Conservation (phyloP, 2,888 invertebrate genomes). For the Meteorus colon region DNA sequence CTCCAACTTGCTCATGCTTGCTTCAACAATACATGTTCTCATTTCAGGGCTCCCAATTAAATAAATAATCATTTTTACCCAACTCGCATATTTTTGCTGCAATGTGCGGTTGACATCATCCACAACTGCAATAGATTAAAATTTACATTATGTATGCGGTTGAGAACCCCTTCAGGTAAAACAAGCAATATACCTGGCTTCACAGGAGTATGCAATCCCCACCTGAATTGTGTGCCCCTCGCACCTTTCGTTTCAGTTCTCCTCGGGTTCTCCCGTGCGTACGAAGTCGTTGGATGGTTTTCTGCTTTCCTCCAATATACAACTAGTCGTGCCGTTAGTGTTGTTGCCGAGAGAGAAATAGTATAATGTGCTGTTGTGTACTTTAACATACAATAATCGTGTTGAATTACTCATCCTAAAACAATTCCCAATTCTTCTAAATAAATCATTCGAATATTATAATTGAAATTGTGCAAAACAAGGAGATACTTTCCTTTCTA, state of each 20-base stretch:
- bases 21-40: slow-evolving; percentile 46
- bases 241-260: slow-evolving; percentile 37
- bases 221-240: slow-evolving; percentile 41
- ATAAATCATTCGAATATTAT: slow-evolving; percentile 6
- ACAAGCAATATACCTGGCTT: slow-evolving; percentile 55
- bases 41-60: slow-evolving; percentile 28
- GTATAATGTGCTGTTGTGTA: slow-evolving; percentile 47
- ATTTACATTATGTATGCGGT: slow-evolving; percentile 41
- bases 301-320: slow-evolving; percentile 38
- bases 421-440: slow-evolving; percentile 27
- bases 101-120: not conserved
- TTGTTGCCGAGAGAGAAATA: slow-evolving; percentile 36
- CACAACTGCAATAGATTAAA: not conserved
- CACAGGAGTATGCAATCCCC: slow-evolving; percentile 50
- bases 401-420: slow-evolving; percentile 32
- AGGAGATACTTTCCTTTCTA: not conserved
- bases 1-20: slow-evolving; percentile 23
- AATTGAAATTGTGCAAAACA: slow-evolving; percentile 1
- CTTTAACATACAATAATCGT: slow-evolving; percentile 31
- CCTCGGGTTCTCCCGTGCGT: slow-evolving; percentile 36
- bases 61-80: slow-evolving; percentile 10
- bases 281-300: slow-evolving; percentile 33
- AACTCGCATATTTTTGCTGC: not conserved
- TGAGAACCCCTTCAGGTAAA: slow-evolving; percentile 59
- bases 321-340: slow-evolving; percentile 37